A percentile compares a stretch with the other conserved stretches of the same genome.
These are phyloP conservation scores for Xenotilapia caudafasciata DNA, from an alignment of 2,113 vertebrate genomes.

Conservation along the genomic window DNA sequence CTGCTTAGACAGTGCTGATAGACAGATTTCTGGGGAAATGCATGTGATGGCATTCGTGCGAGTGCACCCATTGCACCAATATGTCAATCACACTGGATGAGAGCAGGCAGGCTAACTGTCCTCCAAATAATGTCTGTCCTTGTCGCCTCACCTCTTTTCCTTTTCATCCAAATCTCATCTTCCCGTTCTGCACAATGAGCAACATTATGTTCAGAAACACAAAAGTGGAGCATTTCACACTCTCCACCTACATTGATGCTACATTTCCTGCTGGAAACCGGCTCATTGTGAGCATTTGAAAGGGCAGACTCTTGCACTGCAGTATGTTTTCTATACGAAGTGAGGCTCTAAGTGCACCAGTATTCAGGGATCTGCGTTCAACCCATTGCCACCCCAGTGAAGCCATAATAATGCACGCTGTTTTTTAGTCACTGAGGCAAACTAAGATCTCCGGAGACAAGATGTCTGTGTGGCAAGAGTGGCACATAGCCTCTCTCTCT, in stretches of 20 bases:
- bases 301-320: not conserved
- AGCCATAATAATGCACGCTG: slow-evolving; percentile 29
- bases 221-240: not conserved
- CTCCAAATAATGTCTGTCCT: slow-evolving; percentile 60
- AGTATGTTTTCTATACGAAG: not conserved
- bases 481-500: slow-evolving; percentile 14
- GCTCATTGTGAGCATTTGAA: slow-evolving; percentile 12
- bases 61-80: slow-evolving; percentile 69
- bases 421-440: slow-evolving; percentile 26
- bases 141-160: slow-evolving; percentile 36
- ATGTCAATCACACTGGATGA: slow-evolving; percentile 71
- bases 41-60: slow-evolving; percentile 70
- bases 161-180: slow-evolving; percentile 22
- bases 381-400: slow-evolving; percentile 1
- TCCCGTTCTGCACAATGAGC: not conserved
- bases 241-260: not conserved
- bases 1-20: slow-evolving; percentile 78
- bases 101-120: slow-evolving; percentile 41
- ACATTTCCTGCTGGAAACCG: slow-evolving; percentile 7
- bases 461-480: slow-evolving; percentile 21
- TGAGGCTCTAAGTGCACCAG: not conserved
- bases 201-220: not conserved
- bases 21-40: slow-evolving; percentile 77
- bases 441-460: slow-evolving; percentile 38
- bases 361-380: slow-evolving; percentile 14